phyloP scores from a whole-genome alignment of 2,888 invertebrate species.

The Timema cristinae region DNA sequence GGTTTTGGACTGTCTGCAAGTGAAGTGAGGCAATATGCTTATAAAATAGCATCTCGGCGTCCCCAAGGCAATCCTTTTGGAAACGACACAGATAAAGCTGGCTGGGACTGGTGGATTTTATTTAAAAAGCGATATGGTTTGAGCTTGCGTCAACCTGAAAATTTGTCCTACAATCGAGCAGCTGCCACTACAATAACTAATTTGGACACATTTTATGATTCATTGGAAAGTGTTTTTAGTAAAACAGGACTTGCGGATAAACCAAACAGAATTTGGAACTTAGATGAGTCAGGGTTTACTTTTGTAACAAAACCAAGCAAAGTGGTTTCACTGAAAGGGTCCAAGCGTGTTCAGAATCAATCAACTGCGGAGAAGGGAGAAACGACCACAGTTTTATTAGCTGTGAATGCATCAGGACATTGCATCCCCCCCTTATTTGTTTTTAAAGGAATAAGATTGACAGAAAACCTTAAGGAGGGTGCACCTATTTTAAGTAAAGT shows the following conservation, averaged over 20 bases:
- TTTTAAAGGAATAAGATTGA: too few species aligned
- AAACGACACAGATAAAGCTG: background rate
- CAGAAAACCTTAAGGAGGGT: too few species aligned
- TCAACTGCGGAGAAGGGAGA: background rate
- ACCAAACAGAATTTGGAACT: too few species aligned
- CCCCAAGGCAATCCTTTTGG: background rate
- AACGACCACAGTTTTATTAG: slow-evolving; percentile 5
- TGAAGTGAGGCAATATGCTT: slow-evolving; percentile 5
- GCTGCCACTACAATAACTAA: background rate
- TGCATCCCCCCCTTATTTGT: too few species aligned
- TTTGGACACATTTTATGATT: background rate
- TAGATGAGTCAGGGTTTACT: slow-evolving; percentile 10
- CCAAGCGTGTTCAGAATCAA: background rate
- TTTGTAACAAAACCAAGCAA: slow-evolving; percentile 1
- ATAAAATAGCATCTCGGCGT: background rate
- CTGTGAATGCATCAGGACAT: background rate
- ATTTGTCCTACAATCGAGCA: slow-evolving; percentile 10
- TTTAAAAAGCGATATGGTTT: background rate
- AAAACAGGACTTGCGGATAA: too few species aligned
- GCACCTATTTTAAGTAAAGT: background rate
- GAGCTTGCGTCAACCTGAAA: slow-evolving; percentile 7
- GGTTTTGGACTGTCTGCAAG: slow-evolving; percentile 7
- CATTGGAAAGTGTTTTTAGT: background rate
- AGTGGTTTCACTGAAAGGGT: background rate
- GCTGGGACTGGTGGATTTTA: slow-evolving; percentile 12